Base-by-base conservation (phyloP, 2,797 vertebrate genomes). In the Phoebastria nigripes region DNA sequence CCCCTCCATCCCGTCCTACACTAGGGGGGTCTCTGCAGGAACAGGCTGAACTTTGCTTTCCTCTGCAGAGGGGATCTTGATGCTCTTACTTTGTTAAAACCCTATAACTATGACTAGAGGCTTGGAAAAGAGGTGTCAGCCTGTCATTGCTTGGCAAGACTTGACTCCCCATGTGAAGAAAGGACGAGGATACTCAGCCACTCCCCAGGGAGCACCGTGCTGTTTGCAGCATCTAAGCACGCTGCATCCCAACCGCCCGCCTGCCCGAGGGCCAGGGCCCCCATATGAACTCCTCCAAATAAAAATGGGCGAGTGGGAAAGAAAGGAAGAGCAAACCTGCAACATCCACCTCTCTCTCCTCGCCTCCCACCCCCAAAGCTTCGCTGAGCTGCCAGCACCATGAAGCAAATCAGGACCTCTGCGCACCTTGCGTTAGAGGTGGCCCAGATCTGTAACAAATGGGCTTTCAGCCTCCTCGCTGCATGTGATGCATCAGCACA, bases 391-490 rank as follows among this genome's bases (percentile, higher is more conserved):
- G 72, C 90, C 93, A 76, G 89, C 12, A 46, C 88, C 9, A 1
- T 13, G 83, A 89, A 90, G 58, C 16, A n/a, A 80, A 77, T 41
- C 74, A 39, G 94, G 83, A 95, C 80, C 76, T 82, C 94, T 90
- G 72, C 12, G 52, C 84, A 58, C 39, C 63, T 89, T 93, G 87
- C 63, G 7, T 62, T 82, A 88, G 82, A 62, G 87, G 39, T 83
- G 91, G 77, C 70, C 92, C 94, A 84, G 94, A 55, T 87, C 93
- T 70, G 70, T 89, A 72, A 92, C 76, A 70, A 87, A 96, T 11
- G 61, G 66, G 83, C 79, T 85, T 91, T 63, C 65, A 25, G 65
- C 49, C 55, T 67, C 59, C 42, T 79, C 5, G 0, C 66, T 71
- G 39, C 86, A 10, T 20, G 83, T 8, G 83, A 37, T 92, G 55